These are phyloP conservation scores for Phaedon cochleariae DNA, from an alignment of 2,888 invertebrate genomes.

Conservation along the genomic window DNA sequence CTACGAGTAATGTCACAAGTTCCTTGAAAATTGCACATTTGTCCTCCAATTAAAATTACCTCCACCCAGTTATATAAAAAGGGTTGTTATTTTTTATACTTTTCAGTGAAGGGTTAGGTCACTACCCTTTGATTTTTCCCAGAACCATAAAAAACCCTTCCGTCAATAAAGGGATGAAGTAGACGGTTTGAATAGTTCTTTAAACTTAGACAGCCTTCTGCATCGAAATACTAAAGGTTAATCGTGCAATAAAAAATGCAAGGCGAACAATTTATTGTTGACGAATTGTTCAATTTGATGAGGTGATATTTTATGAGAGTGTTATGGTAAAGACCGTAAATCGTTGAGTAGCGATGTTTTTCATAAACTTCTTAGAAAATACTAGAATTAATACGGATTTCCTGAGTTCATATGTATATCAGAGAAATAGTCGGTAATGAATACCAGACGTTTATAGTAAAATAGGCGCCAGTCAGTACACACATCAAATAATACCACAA, in stretches of 20 bases:
- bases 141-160: constrained; percentile 50
- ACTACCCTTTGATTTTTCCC: constrained; percentile 43
- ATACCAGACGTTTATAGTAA: too few relatives aligned
- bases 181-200: constrained; percentile 25
- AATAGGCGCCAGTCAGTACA: too few relatives aligned
- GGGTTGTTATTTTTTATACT: constrained; percentile 45
- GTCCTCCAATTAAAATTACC: constrained; percentile 50
- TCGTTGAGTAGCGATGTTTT: too few relatives aligned
- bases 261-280: constrained; percentile 19
- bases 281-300: constrained; percentile 29
- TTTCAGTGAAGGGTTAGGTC: constrained; percentile 50
- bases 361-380: too few relatives aligned
- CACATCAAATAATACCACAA: too few relatives aligned
- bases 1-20: background rate
- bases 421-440: too few relatives aligned
- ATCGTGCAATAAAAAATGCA: constrained; percentile 40
- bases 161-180: constrained; percentile 44
- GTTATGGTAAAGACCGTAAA: too few relatives aligned
- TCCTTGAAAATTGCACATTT: constrained; percentile 43
- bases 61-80: constrained; percentile 44
- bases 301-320: constrained; percentile 21
- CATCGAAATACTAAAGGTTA: constrained; percentile 27
- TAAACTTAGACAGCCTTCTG: constrained; percentile 20
- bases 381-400: too few relatives aligned
- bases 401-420: too few relatives aligned